Base-by-base conservation (phyloP, 2,113 vertebrate species). In the Mormyrus iriodes region DNA sequence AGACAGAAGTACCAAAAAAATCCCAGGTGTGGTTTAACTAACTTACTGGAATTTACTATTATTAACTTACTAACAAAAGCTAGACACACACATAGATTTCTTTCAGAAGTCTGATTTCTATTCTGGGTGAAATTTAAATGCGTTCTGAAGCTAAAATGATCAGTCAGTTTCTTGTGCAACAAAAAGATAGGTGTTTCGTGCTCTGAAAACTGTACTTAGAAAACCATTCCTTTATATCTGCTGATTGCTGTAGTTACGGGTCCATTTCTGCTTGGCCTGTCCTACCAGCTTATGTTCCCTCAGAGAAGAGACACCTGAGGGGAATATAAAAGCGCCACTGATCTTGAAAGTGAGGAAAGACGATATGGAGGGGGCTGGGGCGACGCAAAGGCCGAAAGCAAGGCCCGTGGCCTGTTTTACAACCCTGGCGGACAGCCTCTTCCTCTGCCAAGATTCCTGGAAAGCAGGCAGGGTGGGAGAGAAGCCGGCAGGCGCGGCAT, bases 361-460 rank as follows among this genome's bases (percentile, higher is more conserved):
- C 3, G 4, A 44, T 82, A 17, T 9, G 31, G 39, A 44, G 17
- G 76, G 76, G 17, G 35, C 39, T 8, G 39, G 76, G 42, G 4
- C 0, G 0, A n/a, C 39, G 51, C 48, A 9, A 46, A 27, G 85
- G 61, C 86, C 35, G 87, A 48, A 73, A 58, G 90, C 55, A 3
- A 51, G 83, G 46, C 39, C 89, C 52, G 89, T 87, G 90, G 91
- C 90, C 58, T 91, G 91, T 93, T 95, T 96, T 92, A 94, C 92
- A 94, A 95, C 95, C 95, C 93, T 91, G 92, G 95, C 92, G 94
- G 88, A 93, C 92, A 93, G 90, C 65, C 76, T 93, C 94, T 95
- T 93, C 94, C 89, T 93, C 94, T 93, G 91, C 94, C 91, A 94
- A 92, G 92, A 93, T 96, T 97, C 97, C 95, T 96, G 94, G 96